A percentile compares a stretch with the other conserved stretches of the same genome.
phyloP scores from a whole-genome alignment of 2,888 invertebrate species.

The Acrobasis consociella region DNA sequence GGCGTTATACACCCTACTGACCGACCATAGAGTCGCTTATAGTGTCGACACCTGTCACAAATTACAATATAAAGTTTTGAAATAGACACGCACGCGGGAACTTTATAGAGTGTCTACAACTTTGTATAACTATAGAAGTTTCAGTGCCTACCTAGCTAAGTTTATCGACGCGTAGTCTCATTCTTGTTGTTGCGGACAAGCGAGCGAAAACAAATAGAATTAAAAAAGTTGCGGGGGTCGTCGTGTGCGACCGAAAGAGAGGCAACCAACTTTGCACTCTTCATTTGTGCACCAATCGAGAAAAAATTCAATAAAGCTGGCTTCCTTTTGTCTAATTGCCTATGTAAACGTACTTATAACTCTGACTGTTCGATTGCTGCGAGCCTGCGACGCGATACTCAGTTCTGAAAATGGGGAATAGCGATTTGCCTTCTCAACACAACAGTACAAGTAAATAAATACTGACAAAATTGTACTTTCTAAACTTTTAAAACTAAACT shows the following conservation, averaged over 20 bases:
- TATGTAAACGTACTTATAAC: constrained; percentile 68
- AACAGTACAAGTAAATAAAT: constrained; percentile 25
- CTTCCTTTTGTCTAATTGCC: constrained; percentile 79
- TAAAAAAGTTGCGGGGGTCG: constrained; percentile 58
- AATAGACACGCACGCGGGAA: constrained; percentile 50
- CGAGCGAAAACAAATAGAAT: constrained; percentile 56
- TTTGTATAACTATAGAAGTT: constrained; percentile 38
- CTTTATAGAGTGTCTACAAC: constrained; percentile 30
- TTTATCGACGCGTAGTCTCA: constrained; percentile 32
- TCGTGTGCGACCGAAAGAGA: constrained; percentile 66
- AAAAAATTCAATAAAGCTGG: constrained; percentile 80
- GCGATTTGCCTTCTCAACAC: constrained; percentile 39
- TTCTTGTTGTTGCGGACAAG: constrained; percentile 38
- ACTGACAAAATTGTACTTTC: neutral
- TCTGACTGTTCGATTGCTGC: constrained; percentile 53
- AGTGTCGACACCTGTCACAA: constrained; percentile 32
- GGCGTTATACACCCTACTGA: constrained; percentile 48
- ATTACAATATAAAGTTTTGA: constrained; percentile 51
- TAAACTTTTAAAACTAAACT: neutral
- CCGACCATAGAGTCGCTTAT: constrained; percentile 44
- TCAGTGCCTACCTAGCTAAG: constrained; percentile 30
- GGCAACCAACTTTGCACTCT: constrained; percentile 67
- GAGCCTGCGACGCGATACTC: constrained; percentile 53
- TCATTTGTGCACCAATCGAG: constrained; percentile 77
- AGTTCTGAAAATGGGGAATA: constrained; percentile 49